These are phyloP conservation scores for Physella acuta DNA, from an alignment of 1,140 invertebrate species.

Conservation along the genomic window DNA sequence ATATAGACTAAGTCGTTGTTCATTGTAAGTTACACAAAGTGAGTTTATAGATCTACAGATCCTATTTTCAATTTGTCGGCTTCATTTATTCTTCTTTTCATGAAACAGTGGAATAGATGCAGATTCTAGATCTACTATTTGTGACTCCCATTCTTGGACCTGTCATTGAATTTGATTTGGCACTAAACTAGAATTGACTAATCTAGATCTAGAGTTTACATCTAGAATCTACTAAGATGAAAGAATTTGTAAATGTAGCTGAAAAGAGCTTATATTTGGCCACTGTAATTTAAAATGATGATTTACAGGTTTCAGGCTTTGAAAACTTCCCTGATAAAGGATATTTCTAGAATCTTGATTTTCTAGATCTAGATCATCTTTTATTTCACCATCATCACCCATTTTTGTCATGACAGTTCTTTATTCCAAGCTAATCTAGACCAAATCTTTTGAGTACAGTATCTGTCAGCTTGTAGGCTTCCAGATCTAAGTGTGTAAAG, in stretches of 20 bases:
- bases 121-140: too few species aligned
- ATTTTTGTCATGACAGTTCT: background rate
- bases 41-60: too few species aligned
- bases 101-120: too few species aligned
- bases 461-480: too few species aligned
- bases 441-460: too few species aligned
- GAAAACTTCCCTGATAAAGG: background rate
- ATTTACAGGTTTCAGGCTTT: background rate
- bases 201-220: background rate
- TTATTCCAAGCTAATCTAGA: background rate
- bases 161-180: background rate
- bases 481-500: too few species aligned
- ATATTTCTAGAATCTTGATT: background rate
- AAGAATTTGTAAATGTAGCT: background rate
- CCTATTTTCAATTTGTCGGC: too few species aligned
- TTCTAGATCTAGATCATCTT: slow-evolving; percentile 6
- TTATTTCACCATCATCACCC: background rate
- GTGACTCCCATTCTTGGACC: too few species aligned
- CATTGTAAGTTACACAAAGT: too few species aligned
- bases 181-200: background rate
- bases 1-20: too few species aligned
- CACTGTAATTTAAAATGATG: background rate
- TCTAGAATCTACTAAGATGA: background rate
- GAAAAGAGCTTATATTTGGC: background rate
- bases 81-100: too few species aligned